phyloP scores from a whole-genome alignment of 2,888 invertebrate species.

The Beris morrisii region DNA sequence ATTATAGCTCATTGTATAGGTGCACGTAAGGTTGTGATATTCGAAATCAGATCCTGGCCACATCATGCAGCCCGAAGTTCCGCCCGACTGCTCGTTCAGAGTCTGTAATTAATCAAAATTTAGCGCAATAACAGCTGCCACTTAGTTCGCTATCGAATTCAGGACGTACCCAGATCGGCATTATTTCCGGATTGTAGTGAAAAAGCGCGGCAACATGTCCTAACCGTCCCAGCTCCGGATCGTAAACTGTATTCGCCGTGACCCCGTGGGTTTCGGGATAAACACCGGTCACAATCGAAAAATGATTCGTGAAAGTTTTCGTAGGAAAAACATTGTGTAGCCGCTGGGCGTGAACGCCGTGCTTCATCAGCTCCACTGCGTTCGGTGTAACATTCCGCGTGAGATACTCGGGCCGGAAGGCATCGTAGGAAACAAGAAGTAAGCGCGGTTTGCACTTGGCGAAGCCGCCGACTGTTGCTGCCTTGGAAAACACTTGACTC shows the following conservation, averaged over 20 bases:
- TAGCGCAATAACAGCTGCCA: background rate
- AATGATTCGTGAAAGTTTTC: constrained; percentile 76
- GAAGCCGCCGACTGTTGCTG: background rate
- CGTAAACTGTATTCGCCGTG: constrained; percentile 64
- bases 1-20: constrained; percentile 56
- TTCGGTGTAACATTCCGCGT: constrained; percentile 61
- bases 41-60: constrained; percentile 67
- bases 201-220: constrained; percentile 57
- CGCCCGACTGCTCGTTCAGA: constrained; percentile 60
- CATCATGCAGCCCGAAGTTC: constrained; percentile 68
- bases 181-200: constrained; percentile 59
- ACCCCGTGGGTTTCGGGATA: constrained; percentile 72
- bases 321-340: constrained; percentile 68
- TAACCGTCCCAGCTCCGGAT: constrained; percentile 53
- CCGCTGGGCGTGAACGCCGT: constrained; percentile 62
- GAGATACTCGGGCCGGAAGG: constrained; percentile 70
- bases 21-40: constrained; percentile 59
- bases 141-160: background rate
- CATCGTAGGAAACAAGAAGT: constrained; percentile 63
- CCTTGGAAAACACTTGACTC: background rate
- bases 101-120: constrained; percentile 54
- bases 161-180: constrained; percentile 63
- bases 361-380: constrained; percentile 59
- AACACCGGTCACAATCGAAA: constrained; percentile 69
- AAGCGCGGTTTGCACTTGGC: constrained; percentile 25